Evolutionary conservation across 1,140 invertebrate genomes (phyloP).

Genomic region (Mizuhopecten yessoensis): DNA sequence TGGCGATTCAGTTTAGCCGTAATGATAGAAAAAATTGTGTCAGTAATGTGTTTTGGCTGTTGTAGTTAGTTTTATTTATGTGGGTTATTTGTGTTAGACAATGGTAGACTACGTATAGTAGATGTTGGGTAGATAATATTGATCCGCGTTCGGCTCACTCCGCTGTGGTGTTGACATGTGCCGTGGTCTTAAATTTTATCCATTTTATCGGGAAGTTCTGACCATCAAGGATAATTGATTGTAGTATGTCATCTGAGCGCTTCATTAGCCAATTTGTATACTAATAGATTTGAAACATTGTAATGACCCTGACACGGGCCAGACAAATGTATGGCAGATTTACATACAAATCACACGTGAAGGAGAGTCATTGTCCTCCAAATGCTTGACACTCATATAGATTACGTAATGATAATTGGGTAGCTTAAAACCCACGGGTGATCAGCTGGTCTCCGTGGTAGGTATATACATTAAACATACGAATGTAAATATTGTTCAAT

Average conservation of each 20-base stretch:
- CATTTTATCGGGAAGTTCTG: not conserved
- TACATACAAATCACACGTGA: constrained; percentile 19
- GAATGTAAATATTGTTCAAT: constrained; percentile 3
- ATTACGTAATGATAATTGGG: constrained; percentile 17
- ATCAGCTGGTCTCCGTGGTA: not conserved
- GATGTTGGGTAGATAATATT: not conserved
- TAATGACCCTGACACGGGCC: not conserved
- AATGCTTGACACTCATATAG: constrained; percentile 24
- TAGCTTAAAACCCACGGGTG: not conserved
- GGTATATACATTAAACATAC: too few species aligned
- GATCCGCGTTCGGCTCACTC: not conserved
- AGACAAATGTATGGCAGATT: constrained; percentile 9
- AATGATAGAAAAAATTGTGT: too few species aligned
- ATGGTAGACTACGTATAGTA: not conserved
- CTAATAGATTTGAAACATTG: constrained; percentile 39
- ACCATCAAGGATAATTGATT: not conserved
- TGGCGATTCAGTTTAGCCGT: too few species aligned
- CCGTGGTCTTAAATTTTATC: not conserved
- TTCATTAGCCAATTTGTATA: constrained; percentile 39
- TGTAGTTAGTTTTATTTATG: not conserved
- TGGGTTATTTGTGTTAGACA: not conserved
- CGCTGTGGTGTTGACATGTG: not conserved
- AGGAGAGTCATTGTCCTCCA: constrained; percentile 7
- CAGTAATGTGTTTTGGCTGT: too few species aligned
- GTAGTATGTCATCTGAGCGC: not conserved